A percentile compares a stretch with the other conserved stretches of the same genome.
Evolutionary conservation across 2,888 invertebrate species (phyloP).

Genomic region (Leptinotarsa juncta): DNA sequence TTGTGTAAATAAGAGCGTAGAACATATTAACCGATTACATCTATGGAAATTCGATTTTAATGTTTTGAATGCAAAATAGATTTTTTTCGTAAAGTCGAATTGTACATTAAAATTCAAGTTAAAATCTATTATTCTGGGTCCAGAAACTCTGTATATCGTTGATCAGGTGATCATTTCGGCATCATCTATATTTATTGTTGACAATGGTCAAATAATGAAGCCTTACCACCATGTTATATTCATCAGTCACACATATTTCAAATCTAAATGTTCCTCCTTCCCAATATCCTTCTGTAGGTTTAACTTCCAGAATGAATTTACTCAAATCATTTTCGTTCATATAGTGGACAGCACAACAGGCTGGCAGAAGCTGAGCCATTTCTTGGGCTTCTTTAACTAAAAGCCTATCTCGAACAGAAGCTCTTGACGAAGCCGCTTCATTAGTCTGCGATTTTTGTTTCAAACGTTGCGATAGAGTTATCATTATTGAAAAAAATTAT

Average conservation of each 20-base stretch:
- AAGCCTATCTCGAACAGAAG: constrained; percentile 83
- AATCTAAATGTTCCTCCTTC: constrained; percentile 88
- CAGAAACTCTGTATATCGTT: too few relatives aligned
- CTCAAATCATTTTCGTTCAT: constrained; percentile 85
- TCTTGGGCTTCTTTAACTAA: constrained; percentile 86
- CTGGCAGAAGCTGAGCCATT: constrained; percentile 86
- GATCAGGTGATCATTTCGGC: too few relatives aligned
- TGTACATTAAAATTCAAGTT: too few relatives aligned
- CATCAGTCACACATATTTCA: constrained; percentile 87
- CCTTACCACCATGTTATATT: constrained; percentile 95
- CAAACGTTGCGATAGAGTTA: constrained; percentile 78
- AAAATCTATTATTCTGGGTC: too few relatives aligned
- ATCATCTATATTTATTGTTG: background rate
- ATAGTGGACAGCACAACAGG: constrained; percentile 83
- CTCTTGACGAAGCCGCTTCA: constrained; percentile 65
- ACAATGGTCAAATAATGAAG: constrained; percentile 34
- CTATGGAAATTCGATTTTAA: too few relatives aligned
- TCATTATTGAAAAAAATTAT: constrained; percentile 67
- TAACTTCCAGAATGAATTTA: constrained; percentile 81
- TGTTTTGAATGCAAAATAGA: too few relatives aligned
- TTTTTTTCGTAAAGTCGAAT: too few relatives aligned
- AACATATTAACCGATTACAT: too few relatives aligned
- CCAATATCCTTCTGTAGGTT: constrained; percentile 91
- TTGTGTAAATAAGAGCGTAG: too few relatives aligned
- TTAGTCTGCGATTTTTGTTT: constrained; percentile 72